These are phyloP conservation scores for Nowickia ferox DNA, from an alignment of 2,888 invertebrate species.

Conservation along the genomic window DNA sequence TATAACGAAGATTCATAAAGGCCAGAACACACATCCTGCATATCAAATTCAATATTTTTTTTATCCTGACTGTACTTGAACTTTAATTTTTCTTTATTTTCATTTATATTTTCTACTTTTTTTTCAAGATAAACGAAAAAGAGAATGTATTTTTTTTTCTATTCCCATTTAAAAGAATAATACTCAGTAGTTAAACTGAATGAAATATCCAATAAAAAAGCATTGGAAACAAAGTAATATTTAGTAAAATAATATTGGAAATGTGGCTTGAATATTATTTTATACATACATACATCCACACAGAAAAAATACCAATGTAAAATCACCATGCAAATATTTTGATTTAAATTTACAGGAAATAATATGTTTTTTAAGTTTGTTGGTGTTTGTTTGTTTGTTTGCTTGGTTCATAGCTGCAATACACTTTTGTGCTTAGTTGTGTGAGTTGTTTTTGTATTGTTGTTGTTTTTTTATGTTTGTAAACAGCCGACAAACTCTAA, in stretches of 20 bases:
- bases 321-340: no score
- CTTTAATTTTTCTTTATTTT: conserved; percentile 24
- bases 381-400: no score
- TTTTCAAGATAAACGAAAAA: neutral
- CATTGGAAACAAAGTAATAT: conserved; percentile 31
- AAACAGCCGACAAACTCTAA: no score
- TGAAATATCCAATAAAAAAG: conserved; percentile 8
- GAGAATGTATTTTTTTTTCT: neutral
- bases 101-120: neutral
- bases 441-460: no score
- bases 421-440: no score
- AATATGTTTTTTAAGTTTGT: no score
- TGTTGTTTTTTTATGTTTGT: no score
- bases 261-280: conserved; percentile 60
- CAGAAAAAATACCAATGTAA: no score
- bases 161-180: neutral
- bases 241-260: conserved; percentile 52
- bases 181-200: conserved; percentile 5
- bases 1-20: conserved; percentile 47
- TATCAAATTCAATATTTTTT: conserved; percentile 63
- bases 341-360: no score
- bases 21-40: conserved; percentile 65
- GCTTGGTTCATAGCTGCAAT: no score
- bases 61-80: conserved; percentile 48
- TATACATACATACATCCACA: conserved; percentile 22